A percentile compares a stretch with the other conserved stretches of the same genome.
Conservation (phyloP, 2,797 vertebrate genomes). For the Microctenopoma steveboyesi region DNA sequence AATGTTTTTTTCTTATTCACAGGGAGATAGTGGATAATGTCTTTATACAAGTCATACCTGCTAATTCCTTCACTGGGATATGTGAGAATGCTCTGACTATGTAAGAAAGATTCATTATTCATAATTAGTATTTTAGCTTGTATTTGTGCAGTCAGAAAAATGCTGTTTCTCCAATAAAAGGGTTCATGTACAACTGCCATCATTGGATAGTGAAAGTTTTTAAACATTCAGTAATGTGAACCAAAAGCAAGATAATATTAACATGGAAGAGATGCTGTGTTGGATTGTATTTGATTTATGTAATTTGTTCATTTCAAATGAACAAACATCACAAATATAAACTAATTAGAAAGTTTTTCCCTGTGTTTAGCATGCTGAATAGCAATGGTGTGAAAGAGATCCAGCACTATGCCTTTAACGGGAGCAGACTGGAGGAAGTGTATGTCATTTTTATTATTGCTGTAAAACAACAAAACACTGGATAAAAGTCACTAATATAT, state of each 20-base stretch:
- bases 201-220: no score
- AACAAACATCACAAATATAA: background rate
- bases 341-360: background rate
- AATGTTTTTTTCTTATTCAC: background rate
- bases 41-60: constrained; percentile 83
- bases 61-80: constrained; percentile 87
- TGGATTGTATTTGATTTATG: no score
- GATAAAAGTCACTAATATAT: background rate
- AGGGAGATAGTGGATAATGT: constrained; percentile 71
- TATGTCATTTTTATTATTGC: constrained; percentile 66
- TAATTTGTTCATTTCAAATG: no score
- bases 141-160: no score
- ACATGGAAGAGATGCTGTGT: no score
- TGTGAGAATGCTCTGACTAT: constrained; percentile 86
- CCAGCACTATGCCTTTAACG: constrained; percentile 87
- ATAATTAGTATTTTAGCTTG: no score
- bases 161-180: no score
- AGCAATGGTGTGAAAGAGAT: constrained; percentile 88
- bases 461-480: background rate
- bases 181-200: no score
- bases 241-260: no score
- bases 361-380: constrained; percentile 83
- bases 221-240: no score
- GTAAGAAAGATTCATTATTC: constrained; percentile 77
- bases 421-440: constrained; percentile 89